These are phyloP conservation scores for Formicarius rufipectus DNA, from an alignment of 2,113 vertebrate species.

Conservation along the genomic window DNA sequence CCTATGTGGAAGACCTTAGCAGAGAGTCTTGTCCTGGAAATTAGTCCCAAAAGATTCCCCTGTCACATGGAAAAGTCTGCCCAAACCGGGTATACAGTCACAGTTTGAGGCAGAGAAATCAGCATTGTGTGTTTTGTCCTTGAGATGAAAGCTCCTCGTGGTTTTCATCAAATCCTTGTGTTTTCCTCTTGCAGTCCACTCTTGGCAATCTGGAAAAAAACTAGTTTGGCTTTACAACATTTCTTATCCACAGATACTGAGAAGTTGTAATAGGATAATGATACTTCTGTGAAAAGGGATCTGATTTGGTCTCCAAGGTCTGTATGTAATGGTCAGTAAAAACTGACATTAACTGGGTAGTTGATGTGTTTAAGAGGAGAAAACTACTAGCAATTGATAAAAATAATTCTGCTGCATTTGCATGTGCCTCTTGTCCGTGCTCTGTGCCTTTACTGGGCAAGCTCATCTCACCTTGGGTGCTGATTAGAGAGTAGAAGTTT, in stretches of 20 bases:
- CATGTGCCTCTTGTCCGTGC: not conserved
- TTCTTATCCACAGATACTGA: not conserved
- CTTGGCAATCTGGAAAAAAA: not conserved
- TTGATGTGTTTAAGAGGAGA: not conserved
- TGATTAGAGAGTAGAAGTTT: not conserved
- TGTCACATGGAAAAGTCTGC: not conserved
- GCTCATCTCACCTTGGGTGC: not conserved
- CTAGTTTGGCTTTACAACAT: not conserved
- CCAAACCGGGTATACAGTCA: not conserved
- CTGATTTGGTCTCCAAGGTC: not conserved
- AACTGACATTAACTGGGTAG: not conserved
- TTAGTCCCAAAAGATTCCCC: not conserved
- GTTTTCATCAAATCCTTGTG: not conserved
- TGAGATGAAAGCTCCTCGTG: not conserved
- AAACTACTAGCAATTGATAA: not conserved
- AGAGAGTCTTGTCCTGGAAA: not conserved
- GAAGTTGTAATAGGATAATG: not conserved
- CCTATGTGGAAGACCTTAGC: not conserved
- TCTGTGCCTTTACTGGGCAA: accelerated
- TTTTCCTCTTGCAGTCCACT: not conserved
- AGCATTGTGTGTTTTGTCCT: not conserved
- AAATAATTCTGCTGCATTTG: not conserved
- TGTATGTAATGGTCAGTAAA: not conserved
- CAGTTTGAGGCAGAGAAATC: not conserved
- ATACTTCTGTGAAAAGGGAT: not conserved